Evolutionary conservation across 2,888 invertebrate species (phyloP).

Genomic region (Chrysomela aeneicollis): DNA sequence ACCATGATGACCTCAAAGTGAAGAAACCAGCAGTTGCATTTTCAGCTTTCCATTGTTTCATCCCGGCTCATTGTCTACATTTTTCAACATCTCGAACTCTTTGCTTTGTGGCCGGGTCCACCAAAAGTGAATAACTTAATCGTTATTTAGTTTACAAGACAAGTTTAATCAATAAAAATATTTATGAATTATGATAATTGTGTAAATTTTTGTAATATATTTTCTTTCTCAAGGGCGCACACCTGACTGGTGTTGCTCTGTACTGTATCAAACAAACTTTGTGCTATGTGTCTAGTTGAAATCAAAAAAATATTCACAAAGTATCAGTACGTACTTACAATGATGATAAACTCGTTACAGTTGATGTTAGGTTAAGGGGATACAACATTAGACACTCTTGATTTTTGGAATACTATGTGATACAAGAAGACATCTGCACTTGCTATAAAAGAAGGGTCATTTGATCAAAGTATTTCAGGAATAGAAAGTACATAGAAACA

Average conservation of each 20-base stretch:
- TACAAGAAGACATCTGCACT: constrained; percentile 55
- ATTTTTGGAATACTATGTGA: constrained; percentile 61
- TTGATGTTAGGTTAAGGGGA: constrained; percentile 53
- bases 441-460: constrained; percentile 40
- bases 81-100: constrained; percentile 59
- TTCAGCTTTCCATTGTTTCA: constrained; percentile 63
- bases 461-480: neutral
- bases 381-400: constrained; percentile 46
- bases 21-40: constrained; percentile 73
- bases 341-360: constrained; percentile 46
- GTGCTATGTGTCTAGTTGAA: constrained; percentile 56
- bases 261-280: constrained; percentile 51
- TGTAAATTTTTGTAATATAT: constrained; percentile 65
- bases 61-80: constrained; percentile 59
- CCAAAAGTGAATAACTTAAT: constrained; percentile 59
- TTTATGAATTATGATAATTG: constrained; percentile 62
- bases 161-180: constrained; percentile 58
- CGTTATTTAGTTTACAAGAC: constrained; percentile 60
- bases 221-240: constrained; percentile 40
- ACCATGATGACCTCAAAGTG: constrained; percentile 99
- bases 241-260: neutral
- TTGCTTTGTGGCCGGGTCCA: constrained; percentile 60
- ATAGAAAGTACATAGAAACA: constrained; percentile 8
- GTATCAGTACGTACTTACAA: constrained; percentile 58
- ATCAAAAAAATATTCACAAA: constrained; percentile 54